Evolutionary conservation across 2,113 vertebrate genomes (phyloP).

Genomic region (Aspiorhynchus laticeps): DNA sequence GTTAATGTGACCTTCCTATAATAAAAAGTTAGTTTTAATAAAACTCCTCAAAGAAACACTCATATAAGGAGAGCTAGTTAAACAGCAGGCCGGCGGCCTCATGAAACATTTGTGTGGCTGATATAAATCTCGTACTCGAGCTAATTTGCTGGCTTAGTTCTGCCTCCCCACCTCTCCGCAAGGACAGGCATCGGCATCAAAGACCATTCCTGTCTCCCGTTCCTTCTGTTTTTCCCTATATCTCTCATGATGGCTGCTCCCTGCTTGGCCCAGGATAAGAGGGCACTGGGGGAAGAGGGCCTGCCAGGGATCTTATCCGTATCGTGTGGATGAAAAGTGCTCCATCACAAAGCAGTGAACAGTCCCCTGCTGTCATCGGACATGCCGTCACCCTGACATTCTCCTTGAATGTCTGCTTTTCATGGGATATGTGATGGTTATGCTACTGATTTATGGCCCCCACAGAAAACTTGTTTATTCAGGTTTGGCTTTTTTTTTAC

Average conservation of each 20-base stretch:
- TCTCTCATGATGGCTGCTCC: conserved; percentile 49
- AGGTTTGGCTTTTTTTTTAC: conserved; percentile 23
- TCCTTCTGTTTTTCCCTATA: conserved; percentile 17
- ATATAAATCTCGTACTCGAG: conserved; percentile 53
- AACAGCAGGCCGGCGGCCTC: conserved; percentile 50
- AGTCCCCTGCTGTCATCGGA: conserved; percentile 47
- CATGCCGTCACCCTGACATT: conserved; percentile 48
- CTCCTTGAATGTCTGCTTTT: conserved; percentile 45
- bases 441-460: conserved; percentile 28
- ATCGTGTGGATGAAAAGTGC: conserved; percentile 68
- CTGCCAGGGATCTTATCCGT: conserved; percentile 71
- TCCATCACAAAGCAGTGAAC: conserved; percentile 34
- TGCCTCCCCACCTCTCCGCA: conserved; percentile 13
- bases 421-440: conserved; percentile 39
- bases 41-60: conserved; percentile 19
- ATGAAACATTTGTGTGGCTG: conserved; percentile 42
- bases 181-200: conserved; percentile 52
- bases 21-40: not conserved
- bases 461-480: not conserved
- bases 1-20: not conserved
- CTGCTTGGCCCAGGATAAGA: conserved; percentile 72
- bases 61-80: conserved; percentile 43
- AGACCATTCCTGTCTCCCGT: conserved; percentile 35
- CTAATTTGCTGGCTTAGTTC: conserved; percentile 41
- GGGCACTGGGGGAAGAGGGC: conserved; percentile 48